Evolutionary conservation across 1,140 invertebrate species (phyloP), one percentile per base, ranked within the genome.

Genomic region (Apis cerana): DNA sequence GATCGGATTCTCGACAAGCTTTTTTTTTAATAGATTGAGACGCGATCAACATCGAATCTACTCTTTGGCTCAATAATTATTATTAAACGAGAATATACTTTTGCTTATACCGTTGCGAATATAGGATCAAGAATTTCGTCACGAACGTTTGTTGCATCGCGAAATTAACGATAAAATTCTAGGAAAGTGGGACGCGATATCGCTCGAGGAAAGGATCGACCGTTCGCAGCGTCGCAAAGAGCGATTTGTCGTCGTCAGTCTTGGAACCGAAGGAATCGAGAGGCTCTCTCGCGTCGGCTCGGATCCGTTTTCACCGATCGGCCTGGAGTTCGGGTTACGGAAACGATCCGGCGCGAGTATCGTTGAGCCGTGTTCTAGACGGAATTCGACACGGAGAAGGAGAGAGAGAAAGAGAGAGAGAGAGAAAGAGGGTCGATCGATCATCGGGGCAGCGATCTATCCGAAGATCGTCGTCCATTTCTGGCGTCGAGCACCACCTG

Each of bases 401-500:
- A 43, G 33, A 43, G 33, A 43, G 4, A 33, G 33, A 33, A 0
- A 33, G 33, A 43, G 33, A 43, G 33, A 43, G 33, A 43, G 33
- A 5, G 27, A 33, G 27, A 33, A 2, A 33, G 27, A 69, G 71
- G 75, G 68, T 86, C 81, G 84, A 87, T 87, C 84, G 84, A 87
- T 86, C 81, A 87, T 59, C 59, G 80, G 56, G 67, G 43, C 69
- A 65, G 74, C 74, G 75, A 75, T 54, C 67, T 9, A 64, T 23
- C 59, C n/a, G 50, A 52, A 43, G 33, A 50, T 27, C 54, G 43
- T 50, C 56, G 56, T 62, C n/a, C 64, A 62, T 70, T 58, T 27
- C 58, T 62, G 70, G 58, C 76, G 50, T 87, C 72, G 67, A 86
- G 70, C 67, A 79, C 81, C 85, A 87, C 72, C 85, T 86, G 81